phyloP scores from a whole-genome alignment of 2,113 vertebrate genomes.

The Tachysurus vachellii region DNA sequence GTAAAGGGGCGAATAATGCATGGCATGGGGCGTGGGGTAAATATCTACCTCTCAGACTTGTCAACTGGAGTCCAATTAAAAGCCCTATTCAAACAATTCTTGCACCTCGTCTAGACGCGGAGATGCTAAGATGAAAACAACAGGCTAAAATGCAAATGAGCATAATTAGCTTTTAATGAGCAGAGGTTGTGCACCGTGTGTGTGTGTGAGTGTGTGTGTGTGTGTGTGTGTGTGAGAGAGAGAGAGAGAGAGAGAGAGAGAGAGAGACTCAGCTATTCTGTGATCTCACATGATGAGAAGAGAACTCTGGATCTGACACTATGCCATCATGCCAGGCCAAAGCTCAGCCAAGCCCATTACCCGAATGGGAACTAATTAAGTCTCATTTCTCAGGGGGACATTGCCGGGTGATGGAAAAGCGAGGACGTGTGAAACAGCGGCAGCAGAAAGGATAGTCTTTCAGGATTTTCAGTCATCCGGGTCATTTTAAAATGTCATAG shows the following conservation, averaged over 20 bases:
- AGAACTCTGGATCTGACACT: constrained; percentile 38
- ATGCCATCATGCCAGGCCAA: constrained; percentile 40
- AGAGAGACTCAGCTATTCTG: constrained; percentile 9
- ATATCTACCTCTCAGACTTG: background rate
- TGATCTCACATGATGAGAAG: constrained; percentile 37
- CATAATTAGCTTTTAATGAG: constrained; percentile 58
- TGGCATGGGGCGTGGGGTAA: background rate
- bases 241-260: constrained; percentile 20
- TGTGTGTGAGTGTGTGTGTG: background rate
- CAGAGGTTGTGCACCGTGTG: constrained; percentile 34
- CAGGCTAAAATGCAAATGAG: constrained; percentile 52
- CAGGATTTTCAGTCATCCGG: background rate
- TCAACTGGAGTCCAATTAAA: constrained; percentile 45
- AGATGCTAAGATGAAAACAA: constrained; percentile 47
- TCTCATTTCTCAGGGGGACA: constrained; percentile 29
- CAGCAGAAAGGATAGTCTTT: background rate
- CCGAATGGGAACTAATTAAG: constrained; percentile 49
- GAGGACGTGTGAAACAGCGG: constrained; percentile 26
- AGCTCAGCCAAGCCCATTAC: constrained; percentile 28
- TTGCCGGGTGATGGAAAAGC: constrained; percentile 27
- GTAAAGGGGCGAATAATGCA: background rate
- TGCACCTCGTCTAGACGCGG: constrained; percentile 34
- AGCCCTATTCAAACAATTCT: constrained; percentile 12
- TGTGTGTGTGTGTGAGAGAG: background rate
- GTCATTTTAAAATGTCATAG: background rate